phyloP scores from a whole-genome alignment of 1,140 invertebrate species.

The Drosophila sechellia region DNA sequence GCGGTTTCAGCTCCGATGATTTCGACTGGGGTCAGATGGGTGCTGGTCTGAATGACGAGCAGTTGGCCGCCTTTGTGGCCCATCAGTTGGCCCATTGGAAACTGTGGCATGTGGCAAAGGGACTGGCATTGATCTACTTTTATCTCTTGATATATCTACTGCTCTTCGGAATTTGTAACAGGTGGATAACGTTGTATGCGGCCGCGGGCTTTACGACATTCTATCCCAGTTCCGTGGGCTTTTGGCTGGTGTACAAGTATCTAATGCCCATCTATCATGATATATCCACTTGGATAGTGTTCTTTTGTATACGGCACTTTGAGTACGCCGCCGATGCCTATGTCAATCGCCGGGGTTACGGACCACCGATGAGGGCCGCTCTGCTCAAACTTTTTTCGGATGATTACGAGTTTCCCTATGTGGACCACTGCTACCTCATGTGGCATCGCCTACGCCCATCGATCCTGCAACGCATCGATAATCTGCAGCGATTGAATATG shows the following conservation, averaged over 20 bases:
- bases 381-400: constrained; percentile 37
- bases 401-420: constrained; percentile 10
- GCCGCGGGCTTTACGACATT: constrained; percentile 43
- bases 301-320: constrained; percentile 20
- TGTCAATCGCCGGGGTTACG: constrained; percentile 7
- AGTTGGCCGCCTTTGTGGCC: constrained; percentile 50
- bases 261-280: constrained; percentile 13
- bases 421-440: constrained; percentile 29
- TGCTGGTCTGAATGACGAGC: constrained; percentile 12
- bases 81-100: constrained; percentile 56
- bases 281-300: constrained; percentile 23
- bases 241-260: constrained; percentile 45
- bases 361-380: background rate
- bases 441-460: constrained; percentile 28
- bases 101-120: background rate
- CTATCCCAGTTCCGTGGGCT: constrained; percentile 37
- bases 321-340: constrained; percentile 28
- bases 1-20: background rate
- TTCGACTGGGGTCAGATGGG: constrained; percentile 29
- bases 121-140: constrained; percentile 6
- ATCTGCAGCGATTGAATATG: constrained; percentile 4
- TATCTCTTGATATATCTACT: constrained; percentile 43
- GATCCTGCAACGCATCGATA: constrained; percentile 10
- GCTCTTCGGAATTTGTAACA: constrained; percentile 35
- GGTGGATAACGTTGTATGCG: constrained; percentile 2